Evolutionary conservation across 2,797 vertebrate species (phyloP).

Genomic region (Cetoscarus ocellatus): DNA sequence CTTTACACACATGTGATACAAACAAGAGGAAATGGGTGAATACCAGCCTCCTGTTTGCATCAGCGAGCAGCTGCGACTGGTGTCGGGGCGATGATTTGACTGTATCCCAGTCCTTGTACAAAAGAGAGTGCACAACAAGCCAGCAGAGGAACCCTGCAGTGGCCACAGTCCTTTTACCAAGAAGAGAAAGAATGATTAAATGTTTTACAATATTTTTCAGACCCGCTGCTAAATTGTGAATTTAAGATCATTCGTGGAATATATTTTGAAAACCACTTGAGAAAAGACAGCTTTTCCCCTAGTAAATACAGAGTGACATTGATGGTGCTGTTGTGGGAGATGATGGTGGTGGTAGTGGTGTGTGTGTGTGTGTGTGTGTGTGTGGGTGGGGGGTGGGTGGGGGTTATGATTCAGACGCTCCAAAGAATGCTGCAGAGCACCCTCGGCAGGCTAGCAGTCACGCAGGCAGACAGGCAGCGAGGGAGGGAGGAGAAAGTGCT

Average conservation of each 20-base stretch:
- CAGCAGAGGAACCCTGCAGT: conserved; percentile 76
- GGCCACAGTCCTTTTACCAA: conserved; percentile 59
- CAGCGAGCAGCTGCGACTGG: conserved; percentile 56
- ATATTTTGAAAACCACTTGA: conserved; percentile 63
- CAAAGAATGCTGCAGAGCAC: conserved; percentile 72
- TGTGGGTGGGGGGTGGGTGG: neutral
- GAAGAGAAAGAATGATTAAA: conserved; percentile 51
- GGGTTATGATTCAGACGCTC: conserved; percentile 69
- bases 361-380: no score
- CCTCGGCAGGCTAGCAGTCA: conserved; percentile 26
- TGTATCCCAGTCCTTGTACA: conserved; percentile 69
- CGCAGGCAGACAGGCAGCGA: conserved; percentile 25
- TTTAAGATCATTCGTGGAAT: conserved; percentile 62
- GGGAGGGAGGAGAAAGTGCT: conserved; percentile 70
- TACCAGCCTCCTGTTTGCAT: conserved; percentile 52
- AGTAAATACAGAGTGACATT: conserved; percentile 43
- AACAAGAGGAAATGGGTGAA: conserved; percentile 58
- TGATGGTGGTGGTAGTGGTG: neutral
- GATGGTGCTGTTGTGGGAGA: conserved; percentile 2
- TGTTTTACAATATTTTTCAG: no score
- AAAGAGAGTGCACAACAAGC: conserved; percentile 59
- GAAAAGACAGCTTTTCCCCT: conserved; percentile 47
- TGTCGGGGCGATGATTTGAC: conserved; percentile 81
- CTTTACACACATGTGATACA: conserved; percentile 50
- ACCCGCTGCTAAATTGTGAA: conserved; percentile 8